Conservation (phyloP, 2,113 vertebrate genomes). For the Trogon melanurus region DNA sequence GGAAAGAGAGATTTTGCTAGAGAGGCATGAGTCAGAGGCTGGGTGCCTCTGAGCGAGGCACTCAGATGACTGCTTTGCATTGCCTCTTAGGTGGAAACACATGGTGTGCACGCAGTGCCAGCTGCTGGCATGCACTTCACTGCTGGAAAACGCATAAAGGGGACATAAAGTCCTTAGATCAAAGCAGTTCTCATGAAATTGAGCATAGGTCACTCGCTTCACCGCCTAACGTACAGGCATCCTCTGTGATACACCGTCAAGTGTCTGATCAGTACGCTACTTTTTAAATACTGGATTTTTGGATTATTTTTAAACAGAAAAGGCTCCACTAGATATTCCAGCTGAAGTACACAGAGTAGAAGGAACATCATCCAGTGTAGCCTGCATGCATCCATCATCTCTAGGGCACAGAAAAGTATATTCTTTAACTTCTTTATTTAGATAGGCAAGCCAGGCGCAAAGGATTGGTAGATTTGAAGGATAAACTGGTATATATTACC, state of each 20-base stretch:
- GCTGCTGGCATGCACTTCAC: not conserved
- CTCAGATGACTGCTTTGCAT: not conserved
- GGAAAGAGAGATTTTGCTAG: not conserved
- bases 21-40: not conserved
- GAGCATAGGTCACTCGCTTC: not conserved
- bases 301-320: not conserved
- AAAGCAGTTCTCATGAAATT: not conserved
- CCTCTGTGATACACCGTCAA: not conserved
- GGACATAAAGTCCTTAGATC: not conserved
- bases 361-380: not conserved
- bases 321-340: not conserved
- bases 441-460: not conserved
- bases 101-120: not conserved
- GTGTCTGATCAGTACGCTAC: not conserved
- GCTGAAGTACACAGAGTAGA: not conserved
- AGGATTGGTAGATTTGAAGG: not conserved
- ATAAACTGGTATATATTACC: not conserved
- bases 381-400: not conserved
- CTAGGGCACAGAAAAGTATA: not conserved
- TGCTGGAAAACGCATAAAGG: not conserved
- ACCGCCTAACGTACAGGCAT: not conserved
- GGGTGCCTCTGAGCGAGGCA: not conserved
- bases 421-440: not conserved
- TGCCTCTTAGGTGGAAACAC: not conserved
- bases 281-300: not conserved